A percentile compares a stretch with the other conserved stretches of the same genome.
Conservation (phyloP, 2,888 invertebrate species). For the Dione juno region DNA sequence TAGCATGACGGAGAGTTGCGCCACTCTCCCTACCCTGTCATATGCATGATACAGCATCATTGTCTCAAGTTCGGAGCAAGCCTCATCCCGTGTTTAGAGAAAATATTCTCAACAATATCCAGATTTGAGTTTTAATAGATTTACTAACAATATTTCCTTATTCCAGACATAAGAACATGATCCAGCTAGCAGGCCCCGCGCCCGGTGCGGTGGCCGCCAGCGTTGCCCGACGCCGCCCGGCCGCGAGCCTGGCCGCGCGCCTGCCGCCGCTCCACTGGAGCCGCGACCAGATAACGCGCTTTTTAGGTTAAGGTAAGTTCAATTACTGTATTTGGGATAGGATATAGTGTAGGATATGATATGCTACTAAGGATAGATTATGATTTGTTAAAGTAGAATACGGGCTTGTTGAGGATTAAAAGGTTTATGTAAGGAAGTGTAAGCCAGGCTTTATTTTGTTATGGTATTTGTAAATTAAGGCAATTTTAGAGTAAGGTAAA, state of each 20-base stretch:
- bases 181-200: slow-evolving; percentile 57
- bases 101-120: no score
- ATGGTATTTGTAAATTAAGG: no score
- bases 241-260: slow-evolving; percentile 56
- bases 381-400: no score
- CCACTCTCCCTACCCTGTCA: no score
- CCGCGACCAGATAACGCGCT: slow-evolving; percentile 48
- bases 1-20: no score
- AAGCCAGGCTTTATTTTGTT: no score
- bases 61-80: no score
- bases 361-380: not conserved
- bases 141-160: not conserved
- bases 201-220: slow-evolving; percentile 64
- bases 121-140: not conserved
- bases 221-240: slow-evolving; percentile 61
- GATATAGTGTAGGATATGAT: not conserved
- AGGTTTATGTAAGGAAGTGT: no score
- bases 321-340: not conserved
- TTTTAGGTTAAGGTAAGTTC: slow-evolving; percentile 21
- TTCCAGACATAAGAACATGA: slow-evolving; percentile 38
- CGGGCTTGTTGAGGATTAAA: no score
- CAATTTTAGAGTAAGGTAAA: no score
- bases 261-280: slow-evolving; percentile 52
- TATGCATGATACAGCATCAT: no score
- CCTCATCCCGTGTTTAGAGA: no score